Percentiles rank a stretch among this genome's conserved stretches.
phyloP scores from a whole-genome alignment of 2,888 invertebrate species.

The Tolmerus cingulatus region DNA sequence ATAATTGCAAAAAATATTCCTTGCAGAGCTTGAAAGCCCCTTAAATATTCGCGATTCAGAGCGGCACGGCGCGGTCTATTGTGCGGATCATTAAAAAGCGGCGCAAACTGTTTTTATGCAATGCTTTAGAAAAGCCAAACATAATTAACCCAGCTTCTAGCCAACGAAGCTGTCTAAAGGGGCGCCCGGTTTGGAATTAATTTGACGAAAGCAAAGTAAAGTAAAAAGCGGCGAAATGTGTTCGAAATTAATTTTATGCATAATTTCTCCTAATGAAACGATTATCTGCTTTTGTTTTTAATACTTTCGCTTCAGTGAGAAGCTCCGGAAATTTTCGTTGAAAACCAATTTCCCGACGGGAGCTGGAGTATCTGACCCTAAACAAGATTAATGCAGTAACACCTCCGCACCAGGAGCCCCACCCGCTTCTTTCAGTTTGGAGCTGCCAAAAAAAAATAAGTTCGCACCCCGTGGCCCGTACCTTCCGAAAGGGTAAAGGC shows the following conservation, averaged over 20 bases:
- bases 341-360: slow-evolving; percentile 22
- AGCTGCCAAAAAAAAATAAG: slow-evolving; percentile 37
- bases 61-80: not conserved
- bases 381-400: slow-evolving; percentile 32
- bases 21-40: not conserved
- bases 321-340: not conserved
- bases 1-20: not conserved
- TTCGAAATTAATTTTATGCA: slow-evolving; percentile 23
- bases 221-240: not conserved
- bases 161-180: not conserved
- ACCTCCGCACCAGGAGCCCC: not conserved
- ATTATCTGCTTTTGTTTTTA: slow-evolving; percentile 31
- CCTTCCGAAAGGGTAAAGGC: not conserved
- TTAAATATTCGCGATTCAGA: not conserved
- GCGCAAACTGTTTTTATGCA: not conserved
- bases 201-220: not conserved
- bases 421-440: slow-evolving; percentile 3
- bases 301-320: slow-evolving; percentile 1
- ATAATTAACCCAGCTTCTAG: not conserved
- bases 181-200: not conserved
- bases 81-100: not conserved
- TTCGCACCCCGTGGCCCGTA: not conserved
- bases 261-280: slow-evolving; percentile 32
- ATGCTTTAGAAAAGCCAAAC: not conserved
- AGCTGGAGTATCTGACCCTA: slow-evolving; percentile 8